Evolutionary conservation across 2,888 invertebrate species (phyloP), one percentile per base, ranked within the genome.

Genomic region (Herminia tarsipennalis): DNA sequence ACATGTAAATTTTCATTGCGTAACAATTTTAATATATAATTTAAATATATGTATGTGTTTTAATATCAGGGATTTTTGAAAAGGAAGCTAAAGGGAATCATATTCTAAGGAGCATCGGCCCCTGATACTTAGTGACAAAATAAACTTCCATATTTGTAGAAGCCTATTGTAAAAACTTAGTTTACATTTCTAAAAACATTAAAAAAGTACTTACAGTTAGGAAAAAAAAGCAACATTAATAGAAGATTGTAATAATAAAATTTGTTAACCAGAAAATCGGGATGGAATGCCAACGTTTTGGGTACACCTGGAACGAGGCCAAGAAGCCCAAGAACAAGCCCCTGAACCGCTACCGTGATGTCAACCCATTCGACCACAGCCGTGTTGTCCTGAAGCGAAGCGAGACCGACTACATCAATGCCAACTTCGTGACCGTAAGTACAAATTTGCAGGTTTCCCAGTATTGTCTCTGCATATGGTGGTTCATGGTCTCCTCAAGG

Each of bases 351-450:
- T 99, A 99, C 84, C 92, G 98, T 73, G 98, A 99, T 93, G 98
- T 99, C 5, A 97, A 96, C 83, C 98, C 99, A 1, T 99, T 96
- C 83, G 98, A 99, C 86, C 98, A 98, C 83, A 97, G 96, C 76
- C 93, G 98, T 58, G 95, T 99, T 53, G 89, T 96, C 38, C 89
- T 99, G 29, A 90, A 94, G 62, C 93, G 95, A 71, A 94, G 95
- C 54, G 88, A 94, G 34, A 94, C 93, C 25, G 96, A 98, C 86
- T 99, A 99, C 84, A 98, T 99, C 72, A 99, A 99, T 92, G 98
- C 99, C 38, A 99, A 98, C 89, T 92, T 97, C 64, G 95, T 99
- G 40, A 94, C 94, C 93, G 96, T 96, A 89, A 86, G 89, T 76
- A 14, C 3, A 18, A 8, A 22, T 32, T 44, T 33, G 8, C n/a